Evolutionary conservation across 2,797 vertebrate species (phyloP), one percentile per base, ranked within the genome.

Genomic region (Chelidonichthys spinosus): DNA sequence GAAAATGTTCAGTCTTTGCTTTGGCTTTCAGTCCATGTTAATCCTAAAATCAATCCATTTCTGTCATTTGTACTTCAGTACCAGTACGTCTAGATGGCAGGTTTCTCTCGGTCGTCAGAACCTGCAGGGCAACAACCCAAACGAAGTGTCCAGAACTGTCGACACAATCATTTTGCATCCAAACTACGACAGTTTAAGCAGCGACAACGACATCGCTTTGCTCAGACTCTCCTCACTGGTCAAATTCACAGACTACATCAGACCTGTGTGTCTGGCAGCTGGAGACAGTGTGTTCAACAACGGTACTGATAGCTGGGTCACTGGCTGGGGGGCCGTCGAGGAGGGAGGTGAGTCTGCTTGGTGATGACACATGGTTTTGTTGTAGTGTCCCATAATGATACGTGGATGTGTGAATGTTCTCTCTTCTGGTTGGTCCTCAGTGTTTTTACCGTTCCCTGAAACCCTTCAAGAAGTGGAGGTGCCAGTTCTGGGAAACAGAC

Each of bases 201-300:
- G 3, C 0, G 2, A 91, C 53, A 92, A 91, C 0, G 90, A 93
- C 72, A 85, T 93, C 0, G 86, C 88, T 73, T 76, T 92, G 68
- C 56, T 93, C 66, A 91, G n/a, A 71, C 89, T 96, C 56, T 84
- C 52, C 0, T 59, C 2, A 10, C 61, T 92, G 0, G 74, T 95
- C 47, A 25, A 0, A 3, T 95, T 94, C 84, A 92, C 91, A 36
- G 89, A 93, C 66, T 86, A 81, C 67, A 90, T 96, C 80, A 89
- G 87, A 59, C 95, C 95, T 2, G 90, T 96, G 71, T 96, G 94
- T 84, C 88, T 96, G 69, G 95, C 95, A 84, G 91, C 79, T 5
- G 65, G 56, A 60, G 64, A 32, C 33, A 92, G 92, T 69, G 74
- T 76, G 65, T 91, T 94, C 82, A 72, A 78, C 66, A 82, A 17